These are phyloP conservation scores for Lymantria dispar DNA, from an alignment of 2,888 invertebrate genomes.

Conservation along the genomic window DNA sequence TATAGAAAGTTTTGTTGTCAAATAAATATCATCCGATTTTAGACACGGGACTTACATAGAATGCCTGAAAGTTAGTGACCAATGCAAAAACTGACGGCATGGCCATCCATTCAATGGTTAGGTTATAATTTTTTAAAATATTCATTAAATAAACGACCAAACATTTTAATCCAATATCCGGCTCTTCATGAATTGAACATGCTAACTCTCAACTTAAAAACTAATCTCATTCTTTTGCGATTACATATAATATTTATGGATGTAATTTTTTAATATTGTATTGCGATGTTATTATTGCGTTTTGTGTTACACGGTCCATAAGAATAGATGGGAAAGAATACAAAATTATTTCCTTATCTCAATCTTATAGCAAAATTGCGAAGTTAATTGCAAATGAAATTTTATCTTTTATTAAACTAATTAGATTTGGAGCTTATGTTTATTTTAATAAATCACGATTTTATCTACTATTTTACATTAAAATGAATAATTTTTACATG, in stretches of 20 bases:
- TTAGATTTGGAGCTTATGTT: no score
- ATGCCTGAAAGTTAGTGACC: no score
- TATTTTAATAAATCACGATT: no score
- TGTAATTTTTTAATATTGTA: slow-evolving; percentile 5
- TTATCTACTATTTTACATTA: no score
- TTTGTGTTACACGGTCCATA: slow-evolving; percentile 3
- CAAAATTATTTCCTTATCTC: neutral
- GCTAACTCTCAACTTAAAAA: slow-evolving; percentile 2
- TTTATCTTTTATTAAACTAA: no score
- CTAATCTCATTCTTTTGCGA: slow-evolving; percentile 1
- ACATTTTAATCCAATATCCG: slow-evolving; percentile 1
- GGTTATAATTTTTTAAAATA: no score
- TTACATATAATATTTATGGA: neutral
- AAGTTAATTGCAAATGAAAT: neutral
- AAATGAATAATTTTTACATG: no score
- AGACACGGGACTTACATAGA: no score
- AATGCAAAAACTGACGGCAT: no score
- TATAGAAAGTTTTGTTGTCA: no score
- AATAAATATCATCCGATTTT: no score
- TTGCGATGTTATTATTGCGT: neutral
- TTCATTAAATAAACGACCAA: neutral
- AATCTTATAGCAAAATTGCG: neutral
- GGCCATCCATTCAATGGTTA: no score
- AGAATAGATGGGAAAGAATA: slow-evolving; percentile 6
- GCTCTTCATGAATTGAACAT: neutral